Base-by-base conservation (phyloP, 2,797 vertebrate genomes). In the Peromyscus aztecus region DNA sequence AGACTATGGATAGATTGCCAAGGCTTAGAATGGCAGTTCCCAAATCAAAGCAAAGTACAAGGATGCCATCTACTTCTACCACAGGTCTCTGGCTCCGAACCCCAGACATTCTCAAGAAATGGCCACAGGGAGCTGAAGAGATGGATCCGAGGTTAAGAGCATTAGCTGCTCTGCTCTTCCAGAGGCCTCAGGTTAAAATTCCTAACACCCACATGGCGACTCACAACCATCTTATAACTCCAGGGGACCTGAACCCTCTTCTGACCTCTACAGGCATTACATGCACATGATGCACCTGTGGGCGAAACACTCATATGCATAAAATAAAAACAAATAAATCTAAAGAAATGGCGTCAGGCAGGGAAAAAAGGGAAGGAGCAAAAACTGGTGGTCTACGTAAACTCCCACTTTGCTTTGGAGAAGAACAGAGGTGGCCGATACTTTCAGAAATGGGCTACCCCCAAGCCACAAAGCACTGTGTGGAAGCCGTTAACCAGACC, bases 381-480 rank as follows among this genome's bases (percentile, higher is more conserved):
- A 97, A 99, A 99, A 94, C 99, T 99, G 65, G 84, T 99, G 90
- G 99, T 99, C 0, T 99, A 99, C 95, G 99, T 99, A 57, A 99
- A 99, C 98, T 99, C 99, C 0, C 98, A 99, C 1, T 85, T 99
- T 92, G 99, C 99, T 4, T 96, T 99, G 95, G 99, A 99, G 98
- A 99, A 99, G 98, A 99, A 95, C 98, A 99, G 99, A 91, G 99
- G 99, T 96, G 99, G 99, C 0, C 99, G 99, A 5, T 99, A 98
- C 95, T 99, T 99, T 97, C 99, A 99, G 98, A 99, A 99, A 99
- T 99, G 94, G 99, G 99, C 95, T 99, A 99, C 67, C 99, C 99
- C 2, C 95, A 99, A 97, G 99, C 99, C 82, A 99, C 99, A 99
- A 99, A 99, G 97, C 99, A 99, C 98, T 99, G 99, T 97, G 98